Evolutionary conservation across 2,113 vertebrate species (phyloP).

Genomic region (Microcebus tavaratra): DNA sequence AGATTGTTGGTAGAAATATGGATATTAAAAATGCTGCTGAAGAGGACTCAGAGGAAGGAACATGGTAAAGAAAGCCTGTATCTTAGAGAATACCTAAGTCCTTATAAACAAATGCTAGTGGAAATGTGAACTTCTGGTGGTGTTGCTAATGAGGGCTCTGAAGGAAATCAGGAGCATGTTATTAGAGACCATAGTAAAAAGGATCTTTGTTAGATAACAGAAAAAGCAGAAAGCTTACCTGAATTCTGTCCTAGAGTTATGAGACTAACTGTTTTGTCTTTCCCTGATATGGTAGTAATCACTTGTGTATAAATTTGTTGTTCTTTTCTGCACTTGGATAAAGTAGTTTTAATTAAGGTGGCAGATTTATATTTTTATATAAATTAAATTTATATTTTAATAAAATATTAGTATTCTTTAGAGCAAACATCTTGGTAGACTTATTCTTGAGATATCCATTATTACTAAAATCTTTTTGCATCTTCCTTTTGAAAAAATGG

Average conservation of each 20-base stretch:
- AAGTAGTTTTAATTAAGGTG: slow-evolving; percentile 9
- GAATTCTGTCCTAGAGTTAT: not conserved
- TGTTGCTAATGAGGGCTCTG: not conserved
- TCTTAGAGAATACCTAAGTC: not conserved
- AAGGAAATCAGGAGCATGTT: not conserved
- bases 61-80: not conserved
- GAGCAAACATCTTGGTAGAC: not conserved
- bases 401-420: not conserved
- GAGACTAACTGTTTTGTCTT: not conserved
- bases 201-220: not conserved
- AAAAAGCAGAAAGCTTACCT: not conserved
- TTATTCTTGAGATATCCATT: not conserved
- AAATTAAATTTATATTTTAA: not conserved
- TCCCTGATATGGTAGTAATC: not conserved
- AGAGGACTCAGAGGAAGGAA: not conserved
- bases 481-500: slow-evolving; percentile 12
- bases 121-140: not conserved
- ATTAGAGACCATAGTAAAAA: not conserved
- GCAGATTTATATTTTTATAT: slow-evolving; percentile 9
- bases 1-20: not conserved
- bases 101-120: not conserved
- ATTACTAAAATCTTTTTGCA: slow-evolving; percentile 20
- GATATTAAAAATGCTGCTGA: not conserved
- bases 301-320: not conserved
- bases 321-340: not conserved